Evolutionary conservation across 2,113 vertebrate species (phyloP).

Genomic region (Chrysochloris asiatica): DNA sequence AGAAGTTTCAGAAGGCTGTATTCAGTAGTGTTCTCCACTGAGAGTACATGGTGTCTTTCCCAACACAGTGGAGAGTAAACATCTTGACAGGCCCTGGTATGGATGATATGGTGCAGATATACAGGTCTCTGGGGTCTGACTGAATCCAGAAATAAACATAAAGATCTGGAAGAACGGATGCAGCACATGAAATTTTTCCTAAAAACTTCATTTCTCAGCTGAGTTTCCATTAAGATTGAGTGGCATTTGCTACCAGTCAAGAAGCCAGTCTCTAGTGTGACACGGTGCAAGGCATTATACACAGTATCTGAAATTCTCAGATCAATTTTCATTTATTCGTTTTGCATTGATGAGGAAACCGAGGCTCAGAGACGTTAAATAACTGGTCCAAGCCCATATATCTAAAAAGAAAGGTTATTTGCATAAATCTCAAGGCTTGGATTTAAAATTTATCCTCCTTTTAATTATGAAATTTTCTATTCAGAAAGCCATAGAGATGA

Average conservation of each 20-base stretch:
- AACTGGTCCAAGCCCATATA: neutral
- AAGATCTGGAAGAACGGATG: constrained; percentile 36
- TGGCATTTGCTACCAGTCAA: neutral
- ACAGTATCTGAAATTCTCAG: neutral
- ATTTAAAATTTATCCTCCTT: neutral
- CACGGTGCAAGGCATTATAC: neutral
- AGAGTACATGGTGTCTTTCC: neutral
- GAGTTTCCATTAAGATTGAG: constrained; percentile 35
- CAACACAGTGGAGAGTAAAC: constrained; percentile 43
- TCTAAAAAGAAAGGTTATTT: neutral
- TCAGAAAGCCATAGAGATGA: constrained; percentile 17
- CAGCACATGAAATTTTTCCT: neutral
- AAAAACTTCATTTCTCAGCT: neutral
- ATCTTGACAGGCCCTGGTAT: neutral
- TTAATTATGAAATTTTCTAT: neutral
- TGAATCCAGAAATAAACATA: constrained; percentile 54
- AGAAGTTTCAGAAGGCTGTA: neutral
- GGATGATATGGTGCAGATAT: constrained; percentile 34
- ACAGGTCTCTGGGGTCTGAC: constrained; percentile 16
- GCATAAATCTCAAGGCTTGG: neutral
- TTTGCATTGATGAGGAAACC: neutral
- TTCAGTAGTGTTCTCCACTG: neutral
- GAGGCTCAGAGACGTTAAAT: neutral
- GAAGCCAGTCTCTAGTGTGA: neutral
- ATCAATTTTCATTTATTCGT: neutral